Base-by-base conservation (phyloP, 2,888 invertebrate species). In the Hypsopygia costalis region DNA sequence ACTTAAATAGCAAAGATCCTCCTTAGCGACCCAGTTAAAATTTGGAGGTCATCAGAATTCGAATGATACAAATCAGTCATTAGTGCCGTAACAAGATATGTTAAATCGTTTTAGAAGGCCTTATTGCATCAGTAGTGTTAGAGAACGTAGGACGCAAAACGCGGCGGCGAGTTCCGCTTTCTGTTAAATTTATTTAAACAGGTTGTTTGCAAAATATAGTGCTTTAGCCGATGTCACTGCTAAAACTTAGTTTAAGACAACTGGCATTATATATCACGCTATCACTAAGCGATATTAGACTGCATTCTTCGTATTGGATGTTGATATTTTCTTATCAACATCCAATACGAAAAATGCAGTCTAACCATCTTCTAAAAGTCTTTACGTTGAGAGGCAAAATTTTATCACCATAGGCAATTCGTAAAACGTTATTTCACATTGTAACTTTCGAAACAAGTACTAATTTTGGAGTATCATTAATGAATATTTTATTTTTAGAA, bases 101-200 rank as follows among this genome's bases (percentile, higher is more conserved):
- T 43, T 34, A 34, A 48, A 47, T 22, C 43, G 42, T 51, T 57
- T 54, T 56, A 51, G 52, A 60, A 61, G 55, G 55, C 38, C 49
- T 47, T 52, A 60, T 61, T 62, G 58, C 62, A 59, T 55, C 55
- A 57, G 53, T 43, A 41, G 22, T 31, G 11, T 49, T 52, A 47
- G 40, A 46, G 46, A 49, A 52, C 52, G 53, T 58, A 55, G 58
- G 54, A 55, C 45, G 56, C 40, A 44, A 6, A 16, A 1, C 25
- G 25, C 25, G n/a, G 5, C 16, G 49, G 46, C 35, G 41, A 51
- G 52, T 61, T 58, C 54, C 49, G 53, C 55, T 61, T 61, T 59
- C 52, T 46, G 55, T 40, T 49, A 43, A 47, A 53, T 22, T 22
- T 36, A 48, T 43, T 46, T 47, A 44, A 46, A 48, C 31, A 37